Conservation (phyloP, 2,113 vertebrate genomes). For the Anoplopoma fimbria region DNA sequence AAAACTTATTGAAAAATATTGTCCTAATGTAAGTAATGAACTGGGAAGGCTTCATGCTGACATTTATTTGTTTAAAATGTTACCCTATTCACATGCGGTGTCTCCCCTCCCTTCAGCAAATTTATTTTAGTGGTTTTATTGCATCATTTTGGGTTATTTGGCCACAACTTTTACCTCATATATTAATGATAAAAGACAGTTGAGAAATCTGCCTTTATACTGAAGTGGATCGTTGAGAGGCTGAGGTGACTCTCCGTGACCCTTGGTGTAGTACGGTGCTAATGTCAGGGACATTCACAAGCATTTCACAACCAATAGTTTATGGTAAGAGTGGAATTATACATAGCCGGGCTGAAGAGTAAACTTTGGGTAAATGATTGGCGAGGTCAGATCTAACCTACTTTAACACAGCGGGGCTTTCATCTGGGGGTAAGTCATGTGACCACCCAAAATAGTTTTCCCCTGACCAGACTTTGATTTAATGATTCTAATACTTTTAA, state of each 20-base stretch:
- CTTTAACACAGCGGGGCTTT: conserved; percentile 52
- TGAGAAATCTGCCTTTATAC: neutral
- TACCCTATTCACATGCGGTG: no score
- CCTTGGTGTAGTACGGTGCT: neutral
- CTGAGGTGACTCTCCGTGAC: neutral
- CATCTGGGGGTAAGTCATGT: conserved; percentile 63
- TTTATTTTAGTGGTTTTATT: neutral
- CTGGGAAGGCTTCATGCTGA: no score
- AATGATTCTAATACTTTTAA: neutral
- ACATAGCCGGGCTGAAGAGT: conserved; percentile 38
- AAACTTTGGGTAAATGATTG: conserved; percentile 78
- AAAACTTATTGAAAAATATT: no score
- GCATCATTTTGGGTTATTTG: neutral
- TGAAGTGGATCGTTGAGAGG: neutral
- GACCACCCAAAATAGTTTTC: conserved; percentile 49
- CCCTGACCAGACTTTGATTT: neutral
- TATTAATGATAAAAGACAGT: neutral
- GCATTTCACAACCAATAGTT: conserved; percentile 34
- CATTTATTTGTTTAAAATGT: no score
- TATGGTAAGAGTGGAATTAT: conserved; percentile 23
- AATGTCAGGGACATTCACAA: conserved; percentile 15
- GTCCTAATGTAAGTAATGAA: no score
- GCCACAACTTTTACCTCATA: neutral
- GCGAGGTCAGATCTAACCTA: conserved; percentile 55
- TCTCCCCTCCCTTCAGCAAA: no score